These are phyloP conservation scores for Drusus annulatus DNA, from an alignment of 1,140 invertebrate genomes.

Conservation along the genomic window DNA sequence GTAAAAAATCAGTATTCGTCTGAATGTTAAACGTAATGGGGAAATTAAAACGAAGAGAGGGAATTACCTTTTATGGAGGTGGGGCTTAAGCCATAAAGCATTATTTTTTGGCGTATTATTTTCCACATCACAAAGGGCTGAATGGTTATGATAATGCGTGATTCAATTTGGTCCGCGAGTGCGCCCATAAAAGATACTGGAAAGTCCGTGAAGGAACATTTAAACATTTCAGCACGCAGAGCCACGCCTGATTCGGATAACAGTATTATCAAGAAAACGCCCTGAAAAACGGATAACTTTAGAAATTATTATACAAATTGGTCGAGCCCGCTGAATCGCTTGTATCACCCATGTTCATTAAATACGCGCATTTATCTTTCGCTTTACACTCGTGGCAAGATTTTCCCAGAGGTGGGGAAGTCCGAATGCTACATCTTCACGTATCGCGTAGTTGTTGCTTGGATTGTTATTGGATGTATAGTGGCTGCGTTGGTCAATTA, in stretches of 20 bases:
- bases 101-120: slow-evolving; percentile 16
- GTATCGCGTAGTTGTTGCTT: too few relatives aligned
- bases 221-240: slow-evolving; percentile 55
- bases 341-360: too few relatives aligned
- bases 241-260: slow-evolving; percentile 47
- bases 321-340: too few relatives aligned
- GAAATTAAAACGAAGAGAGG: slow-evolving; percentile 12
- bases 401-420: too few relatives aligned
- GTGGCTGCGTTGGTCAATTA: too few relatives aligned
- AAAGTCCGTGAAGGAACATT: slow-evolving; percentile 40
- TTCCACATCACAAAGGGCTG: slow-evolving; percentile 20
- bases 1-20: too few relatives aligned
- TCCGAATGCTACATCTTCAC: too few relatives aligned
- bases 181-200: slow-evolving; percentile 48
- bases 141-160: slow-evolving; percentile 41
- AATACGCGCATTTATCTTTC: too few relatives aligned
- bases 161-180: slow-evolving; percentile 43
- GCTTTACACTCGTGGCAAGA: too few relatives aligned
- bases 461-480: too few relatives aligned
- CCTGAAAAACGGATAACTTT: too few relatives aligned
- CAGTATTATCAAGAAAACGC: slow-evolving; percentile 6
- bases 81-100: background rate
- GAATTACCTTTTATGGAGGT: slow-evolving; percentile 9
- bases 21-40: background rate
- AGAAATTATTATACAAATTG: too few relatives aligned